Conservation (phyloP, 2,113 vertebrate genomes). For the Crocuta crocuta region DNA sequence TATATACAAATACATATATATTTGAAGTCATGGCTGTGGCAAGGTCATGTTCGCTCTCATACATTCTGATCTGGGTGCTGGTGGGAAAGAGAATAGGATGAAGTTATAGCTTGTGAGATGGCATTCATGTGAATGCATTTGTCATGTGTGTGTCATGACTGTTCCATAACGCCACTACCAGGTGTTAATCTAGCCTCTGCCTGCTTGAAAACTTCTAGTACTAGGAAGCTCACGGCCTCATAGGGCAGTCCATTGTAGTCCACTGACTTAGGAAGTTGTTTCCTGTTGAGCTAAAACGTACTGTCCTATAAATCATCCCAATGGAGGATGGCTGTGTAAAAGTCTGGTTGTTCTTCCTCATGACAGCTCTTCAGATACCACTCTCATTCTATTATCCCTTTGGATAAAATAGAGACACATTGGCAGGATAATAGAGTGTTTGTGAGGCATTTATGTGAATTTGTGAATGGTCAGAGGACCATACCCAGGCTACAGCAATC, state of each 20-base stretch:
- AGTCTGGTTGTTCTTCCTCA: conserved; percentile 29
- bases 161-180: background rate
- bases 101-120: background rate
- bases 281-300: conserved; percentile 35
- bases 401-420: conserved; percentile 35
- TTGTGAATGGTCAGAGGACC: conserved; percentile 1
- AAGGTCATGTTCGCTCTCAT: background rate
- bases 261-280: conserved; percentile 27
- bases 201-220: conserved; percentile 26
- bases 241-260: background rate
- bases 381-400: background rate
- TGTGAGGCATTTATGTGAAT: conserved; percentile 40
- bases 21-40: background rate
- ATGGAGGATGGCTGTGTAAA: background rate
- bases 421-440: background rate
- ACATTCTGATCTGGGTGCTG: background rate
- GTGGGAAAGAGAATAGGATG: background rate
- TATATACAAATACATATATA: background rate
- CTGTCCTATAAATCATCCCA: conserved; percentile 14
- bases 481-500: background rate
- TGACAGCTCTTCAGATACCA: background rate
- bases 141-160: background rate
- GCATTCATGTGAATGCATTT: background rate
- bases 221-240: background rate
- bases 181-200: background rate